Evolutionary conservation across 2,888 invertebrate species (phyloP).

Genomic region (Stegana nigrithorax): DNA sequence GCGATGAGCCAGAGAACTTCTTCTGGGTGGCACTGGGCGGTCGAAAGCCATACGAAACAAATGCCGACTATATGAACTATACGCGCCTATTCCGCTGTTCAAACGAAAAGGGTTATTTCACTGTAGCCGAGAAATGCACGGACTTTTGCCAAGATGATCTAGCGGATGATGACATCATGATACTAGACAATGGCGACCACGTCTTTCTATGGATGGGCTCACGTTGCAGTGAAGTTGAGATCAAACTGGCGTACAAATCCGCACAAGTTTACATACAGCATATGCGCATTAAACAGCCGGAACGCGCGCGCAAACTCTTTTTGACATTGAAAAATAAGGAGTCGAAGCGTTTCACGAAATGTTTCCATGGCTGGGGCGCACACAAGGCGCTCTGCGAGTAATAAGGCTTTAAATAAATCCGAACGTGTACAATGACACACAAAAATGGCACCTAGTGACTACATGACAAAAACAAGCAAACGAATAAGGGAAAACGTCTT

Average conservation of each 20-base stretch:
- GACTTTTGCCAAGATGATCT: slow-evolving; percentile 86
- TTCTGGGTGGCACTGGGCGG: slow-evolving; percentile 98
- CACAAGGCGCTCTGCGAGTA: slow-evolving; percentile 74
- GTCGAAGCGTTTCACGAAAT: slow-evolving; percentile 93
- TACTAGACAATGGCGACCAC: slow-evolving; percentile 97
- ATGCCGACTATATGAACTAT: slow-evolving; percentile 92
- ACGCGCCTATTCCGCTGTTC: slow-evolving; percentile 97
- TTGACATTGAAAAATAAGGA: slow-evolving; percentile 97
- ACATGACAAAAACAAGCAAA: slow-evolving; percentile 4
- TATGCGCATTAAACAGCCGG: slow-evolving; percentile 93
- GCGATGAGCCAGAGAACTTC: slow-evolving; percentile 97
- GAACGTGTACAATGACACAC: neutral
- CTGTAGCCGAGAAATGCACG: slow-evolving; percentile 96
- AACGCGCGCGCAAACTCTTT: slow-evolving; percentile 89
- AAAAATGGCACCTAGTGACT: neutral
- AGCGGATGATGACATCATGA: slow-evolving; percentile 99
- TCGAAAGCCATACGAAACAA: slow-evolving; percentile 86
- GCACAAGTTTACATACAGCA: slow-evolving; percentile 99
- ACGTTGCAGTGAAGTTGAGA: slow-evolving; percentile 97
- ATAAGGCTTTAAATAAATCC: neutral
- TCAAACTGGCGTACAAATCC: slow-evolving; percentile 97
- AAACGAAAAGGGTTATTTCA: slow-evolving; percentile 99
- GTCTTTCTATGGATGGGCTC: slow-evolving; percentile 98
- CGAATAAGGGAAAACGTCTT: neutral
- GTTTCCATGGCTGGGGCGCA: slow-evolving; percentile 98